Evolutionary conservation across 2,888 invertebrate genomes (phyloP).

Genomic region (Eupithecia insigniata): DNA sequence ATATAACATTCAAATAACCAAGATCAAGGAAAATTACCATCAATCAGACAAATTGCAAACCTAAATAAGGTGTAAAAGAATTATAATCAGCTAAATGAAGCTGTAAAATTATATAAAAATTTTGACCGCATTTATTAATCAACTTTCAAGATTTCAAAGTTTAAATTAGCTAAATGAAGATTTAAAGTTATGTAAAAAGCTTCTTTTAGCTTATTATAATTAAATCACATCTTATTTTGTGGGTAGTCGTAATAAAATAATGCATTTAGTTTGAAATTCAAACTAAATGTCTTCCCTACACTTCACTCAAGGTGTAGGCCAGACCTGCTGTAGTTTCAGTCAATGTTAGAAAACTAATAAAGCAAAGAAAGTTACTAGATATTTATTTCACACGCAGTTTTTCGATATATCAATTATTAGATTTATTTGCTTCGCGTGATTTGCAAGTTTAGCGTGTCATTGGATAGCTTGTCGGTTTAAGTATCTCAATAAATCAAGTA

Average conservation of each 20-base stretch:
- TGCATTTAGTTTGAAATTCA: background rate
- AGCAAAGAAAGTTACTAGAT: background rate
- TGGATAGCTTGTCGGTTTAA: background rate
- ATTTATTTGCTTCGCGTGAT: background rate
- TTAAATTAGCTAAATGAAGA: too few relatives aligned
- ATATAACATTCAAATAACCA: background rate
- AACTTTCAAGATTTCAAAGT: background rate
- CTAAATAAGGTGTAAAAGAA: background rate
- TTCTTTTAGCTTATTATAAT: too few relatives aligned
- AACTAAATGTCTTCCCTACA: background rate
- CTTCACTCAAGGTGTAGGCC: background rate
- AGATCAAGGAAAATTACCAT: background rate
- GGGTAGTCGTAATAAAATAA: too few relatives aligned
- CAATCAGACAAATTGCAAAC: background rate
- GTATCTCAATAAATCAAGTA: background rate
- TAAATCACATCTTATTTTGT: too few relatives aligned
- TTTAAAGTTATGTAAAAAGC: too few relatives aligned
- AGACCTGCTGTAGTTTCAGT: background rate
- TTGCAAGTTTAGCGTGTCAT: background rate
- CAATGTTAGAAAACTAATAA: background rate
- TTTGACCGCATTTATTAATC: background rate
- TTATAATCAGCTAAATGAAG: background rate
- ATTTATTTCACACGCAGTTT: slow-evolving; percentile 8
- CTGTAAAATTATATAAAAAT: background rate
- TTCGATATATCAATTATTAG: background rate